These are phyloP conservation scores for Pandemis cinnamomeana DNA, from an alignment of 2,888 invertebrate species.

Conservation along the genomic window DNA sequence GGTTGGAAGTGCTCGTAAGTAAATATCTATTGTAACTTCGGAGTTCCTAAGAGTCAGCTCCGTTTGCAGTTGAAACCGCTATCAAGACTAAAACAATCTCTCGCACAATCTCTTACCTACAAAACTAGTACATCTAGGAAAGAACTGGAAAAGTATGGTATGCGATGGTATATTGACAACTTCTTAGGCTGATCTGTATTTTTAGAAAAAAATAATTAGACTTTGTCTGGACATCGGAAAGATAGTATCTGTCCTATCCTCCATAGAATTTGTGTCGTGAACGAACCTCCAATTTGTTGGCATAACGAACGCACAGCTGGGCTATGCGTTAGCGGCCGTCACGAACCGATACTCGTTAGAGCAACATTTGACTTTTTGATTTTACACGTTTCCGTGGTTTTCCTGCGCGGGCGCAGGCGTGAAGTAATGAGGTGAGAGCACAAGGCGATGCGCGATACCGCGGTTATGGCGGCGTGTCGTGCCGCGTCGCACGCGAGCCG, in stretches of 20 bases:
- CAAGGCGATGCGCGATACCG: conserved; percentile 38
- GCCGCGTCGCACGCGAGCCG: conserved; percentile 51
- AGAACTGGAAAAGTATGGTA: too few relatives aligned
- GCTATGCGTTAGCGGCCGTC: conserved; percentile 29
- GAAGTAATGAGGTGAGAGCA: conserved; percentile 43
- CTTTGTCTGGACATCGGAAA: background rate
- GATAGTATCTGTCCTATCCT: conserved; percentile 13
- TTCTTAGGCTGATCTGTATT: too few relatives aligned
- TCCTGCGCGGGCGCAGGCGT: conserved; percentile 38
- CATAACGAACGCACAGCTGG: conserved; percentile 21
- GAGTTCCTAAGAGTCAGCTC: too few relatives aligned
- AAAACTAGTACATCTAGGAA: too few relatives aligned
- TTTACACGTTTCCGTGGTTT: conserved; percentile 42
- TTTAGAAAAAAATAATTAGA: background rate
- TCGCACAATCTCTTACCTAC: too few relatives aligned
- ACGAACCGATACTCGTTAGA: conserved; percentile 53
- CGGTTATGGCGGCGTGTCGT: conserved; percentile 30
- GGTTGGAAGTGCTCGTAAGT: too few relatives aligned
- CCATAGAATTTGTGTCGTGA: conserved; percentile 25
- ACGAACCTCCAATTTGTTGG: conserved; percentile 31
- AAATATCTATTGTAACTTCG: too few relatives aligned
- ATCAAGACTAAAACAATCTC: too few relatives aligned
- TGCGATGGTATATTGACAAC: too few relatives aligned
- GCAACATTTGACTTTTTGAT: conserved; percentile 47
- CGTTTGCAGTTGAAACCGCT: too few relatives aligned